Conservation (phyloP, 2,113 vertebrate species). For the Cettia cetti region DNA sequence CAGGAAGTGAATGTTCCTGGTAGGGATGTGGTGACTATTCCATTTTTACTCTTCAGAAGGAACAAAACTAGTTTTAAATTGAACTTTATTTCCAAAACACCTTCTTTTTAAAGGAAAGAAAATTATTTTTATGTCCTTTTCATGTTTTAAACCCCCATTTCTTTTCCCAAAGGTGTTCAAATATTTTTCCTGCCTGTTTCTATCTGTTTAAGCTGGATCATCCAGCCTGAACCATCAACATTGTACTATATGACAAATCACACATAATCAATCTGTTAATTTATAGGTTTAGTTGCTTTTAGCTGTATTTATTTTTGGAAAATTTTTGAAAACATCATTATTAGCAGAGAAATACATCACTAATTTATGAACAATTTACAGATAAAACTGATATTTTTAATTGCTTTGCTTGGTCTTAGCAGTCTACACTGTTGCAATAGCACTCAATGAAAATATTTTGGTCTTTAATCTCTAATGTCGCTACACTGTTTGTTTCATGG, state of each 20-base stretch:
- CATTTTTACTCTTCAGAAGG: neutral
- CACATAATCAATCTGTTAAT: neutral
- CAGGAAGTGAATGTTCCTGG: neutral
- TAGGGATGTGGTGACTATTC: neutral
- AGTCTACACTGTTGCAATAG: neutral
- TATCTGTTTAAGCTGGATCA: neutral
- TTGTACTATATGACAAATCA: neutral
- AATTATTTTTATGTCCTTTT: neutral
- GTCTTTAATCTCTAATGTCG: neutral
- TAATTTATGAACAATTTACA: neutral
- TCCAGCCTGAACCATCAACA: neutral
- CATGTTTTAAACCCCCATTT: neutral
- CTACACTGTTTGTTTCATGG: neutral
- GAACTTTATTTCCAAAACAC: neutral
- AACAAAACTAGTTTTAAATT: neutral
- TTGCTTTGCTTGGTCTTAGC: neutral
- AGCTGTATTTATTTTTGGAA: neutral
- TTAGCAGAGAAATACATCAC: neutral
- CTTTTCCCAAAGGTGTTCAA: neutral
- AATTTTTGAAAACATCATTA: neutral
- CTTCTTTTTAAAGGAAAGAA: neutral
- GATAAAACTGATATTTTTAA: neutral
- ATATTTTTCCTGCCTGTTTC: neutral
- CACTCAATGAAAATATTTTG: neutral
- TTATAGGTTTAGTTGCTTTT: neutral